Base-by-base conservation (phyloP, 1,140 invertebrate species). In the Tribolium castaneum region DNA sequence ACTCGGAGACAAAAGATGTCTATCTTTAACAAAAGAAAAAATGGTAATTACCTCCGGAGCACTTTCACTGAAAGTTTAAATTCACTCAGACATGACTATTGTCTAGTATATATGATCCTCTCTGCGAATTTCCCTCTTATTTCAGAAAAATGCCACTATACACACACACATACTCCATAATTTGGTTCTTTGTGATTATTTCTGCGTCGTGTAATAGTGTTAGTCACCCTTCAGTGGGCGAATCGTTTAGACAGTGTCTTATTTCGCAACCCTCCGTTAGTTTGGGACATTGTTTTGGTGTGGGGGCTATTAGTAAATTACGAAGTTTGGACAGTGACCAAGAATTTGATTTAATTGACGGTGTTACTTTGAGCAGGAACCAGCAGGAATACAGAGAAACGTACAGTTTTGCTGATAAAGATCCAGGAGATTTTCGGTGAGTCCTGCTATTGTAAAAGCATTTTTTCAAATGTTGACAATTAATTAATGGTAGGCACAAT, bases 351-450 rank as follows among this genome's bases (percentile, higher is more conserved):
- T 89, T 94, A 56, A 89, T 89, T 5, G 89, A 88, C 52, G 91
- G 91, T 14, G 86, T 93, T 7, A 88, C 88, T 14, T 88, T 92
- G 70, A 87, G 89, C 0, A 88, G 89, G 81, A 89, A 90, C 84
- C 88, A 88, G 71, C 87, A 89, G 75, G 85, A 88, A 72, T 85
- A 81, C 81, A 12, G 85, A 79, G 50, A 90, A 86, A 80, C 88
- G 82, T 88, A 87, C 79, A 90, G 89, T 84, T 90, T 91, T 80
- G 86, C 92, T 66, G 92, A 94, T 80, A 92, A 91, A 72, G 92
- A 94, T 87, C 92, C 93, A 0, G 90, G 91, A 80, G 91, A 93
- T 87, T 92, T 93, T 70, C 89, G 92, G 86, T 92, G 90, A 83
- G 83, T 75, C 25, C 1, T 6, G 25, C 6, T 3, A 6, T 0